phyloP scores from a whole-genome alignment of 1,140 invertebrate genomes.

The Linepithema humile region DNA sequence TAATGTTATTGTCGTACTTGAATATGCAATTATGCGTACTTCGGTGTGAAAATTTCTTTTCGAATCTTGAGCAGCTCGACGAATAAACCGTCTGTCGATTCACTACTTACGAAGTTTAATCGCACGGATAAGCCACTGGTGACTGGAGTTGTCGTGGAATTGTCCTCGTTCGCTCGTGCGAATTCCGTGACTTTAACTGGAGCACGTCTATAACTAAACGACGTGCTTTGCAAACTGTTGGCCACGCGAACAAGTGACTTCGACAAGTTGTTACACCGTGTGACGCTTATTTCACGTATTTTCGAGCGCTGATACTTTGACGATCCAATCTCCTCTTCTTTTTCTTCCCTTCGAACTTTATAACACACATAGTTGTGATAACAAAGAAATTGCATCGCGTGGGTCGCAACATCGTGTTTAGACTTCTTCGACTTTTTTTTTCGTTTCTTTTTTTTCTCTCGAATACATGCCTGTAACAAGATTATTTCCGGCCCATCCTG shows the following conservation, averaged over 20 bases:
- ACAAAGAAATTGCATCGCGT: constrained; percentile 13
- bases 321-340: not conserved
- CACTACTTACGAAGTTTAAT: constrained; percentile 30
- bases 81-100: constrained; percentile 53
- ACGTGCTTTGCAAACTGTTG: constrained; percentile 8
- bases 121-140: constrained; percentile 15
- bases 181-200: constrained; percentile 61
- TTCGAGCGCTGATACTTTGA: not conserved
- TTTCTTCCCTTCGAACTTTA: not conserved
- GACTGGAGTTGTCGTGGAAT: constrained; percentile 27
- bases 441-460: not conserved
- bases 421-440: not conserved
- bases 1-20: too few relatives aligned
- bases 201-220: constrained; percentile 58
- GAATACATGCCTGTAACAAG: not conserved
- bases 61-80: too few relatives aligned
- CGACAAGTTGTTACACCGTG: constrained; percentile 4
- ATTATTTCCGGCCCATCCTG: not conserved
- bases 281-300: not conserved
- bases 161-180: constrained; percentile 12
- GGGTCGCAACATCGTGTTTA: constrained; percentile 1
- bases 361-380: not conserved
- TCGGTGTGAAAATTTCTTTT: too few relatives aligned
- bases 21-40: too few relatives aligned
- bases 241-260: constrained; percentile 15